phyloP scores from a whole-genome alignment of 2,113 vertebrate species.

The Poeciliopsis turrubarensis region DNA sequence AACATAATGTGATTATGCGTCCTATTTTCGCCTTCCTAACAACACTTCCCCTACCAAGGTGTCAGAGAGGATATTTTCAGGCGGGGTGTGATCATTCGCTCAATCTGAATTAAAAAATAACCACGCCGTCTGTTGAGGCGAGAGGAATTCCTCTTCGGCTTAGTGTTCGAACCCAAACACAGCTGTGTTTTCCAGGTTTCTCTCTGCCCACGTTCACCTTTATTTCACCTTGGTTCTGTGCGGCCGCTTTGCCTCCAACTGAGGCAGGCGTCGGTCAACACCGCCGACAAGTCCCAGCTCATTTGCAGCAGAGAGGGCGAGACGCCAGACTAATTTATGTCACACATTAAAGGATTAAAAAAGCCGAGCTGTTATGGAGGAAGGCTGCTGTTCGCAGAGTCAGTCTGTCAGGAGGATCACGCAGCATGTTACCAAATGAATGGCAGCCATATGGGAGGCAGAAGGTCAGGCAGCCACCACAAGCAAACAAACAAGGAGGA shows the following conservation, averaged over 20 bases:
- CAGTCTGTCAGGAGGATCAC: conserved; percentile 61
- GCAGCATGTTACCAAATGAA: conserved; percentile 56
- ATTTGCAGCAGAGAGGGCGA: conserved; percentile 37
- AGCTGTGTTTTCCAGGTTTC: conserved; percentile 51
- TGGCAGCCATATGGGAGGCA: conserved; percentile 59
- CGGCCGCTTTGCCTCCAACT: conserved; percentile 30
- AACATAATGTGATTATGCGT: conserved; percentile 70
- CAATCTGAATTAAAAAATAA: conserved; percentile 43
- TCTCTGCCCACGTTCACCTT: conserved; percentile 43
- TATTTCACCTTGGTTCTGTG: conserved; percentile 54
- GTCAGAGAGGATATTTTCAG: conserved; percentile 68
- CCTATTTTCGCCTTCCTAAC: conserved; percentile 65
- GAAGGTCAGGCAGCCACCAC: conserved; percentile 45
- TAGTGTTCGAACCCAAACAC: conserved; percentile 41
- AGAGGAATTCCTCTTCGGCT: conserved; percentile 67
- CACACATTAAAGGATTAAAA: conserved; percentile 66
- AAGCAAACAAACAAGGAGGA: conserved; percentile 62
- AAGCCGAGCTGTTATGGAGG: conserved; percentile 55
- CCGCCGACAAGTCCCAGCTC: conserved; percentile 21
- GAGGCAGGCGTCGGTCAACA: conserved; percentile 39
- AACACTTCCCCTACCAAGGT: conserved; percentile 68
- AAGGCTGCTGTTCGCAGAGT: conserved; percentile 45
- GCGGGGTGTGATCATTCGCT: conserved; percentile 57
- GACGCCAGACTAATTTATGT: conserved; percentile 60
- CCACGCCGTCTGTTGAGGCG: conserved; percentile 36